Percentiles rank a stretch among this genome's conserved stretches.
Evolutionary conservation across 1,140 invertebrate genomes (phyloP).

Genomic region (Tetranychus cinnabarinus): DNA sequence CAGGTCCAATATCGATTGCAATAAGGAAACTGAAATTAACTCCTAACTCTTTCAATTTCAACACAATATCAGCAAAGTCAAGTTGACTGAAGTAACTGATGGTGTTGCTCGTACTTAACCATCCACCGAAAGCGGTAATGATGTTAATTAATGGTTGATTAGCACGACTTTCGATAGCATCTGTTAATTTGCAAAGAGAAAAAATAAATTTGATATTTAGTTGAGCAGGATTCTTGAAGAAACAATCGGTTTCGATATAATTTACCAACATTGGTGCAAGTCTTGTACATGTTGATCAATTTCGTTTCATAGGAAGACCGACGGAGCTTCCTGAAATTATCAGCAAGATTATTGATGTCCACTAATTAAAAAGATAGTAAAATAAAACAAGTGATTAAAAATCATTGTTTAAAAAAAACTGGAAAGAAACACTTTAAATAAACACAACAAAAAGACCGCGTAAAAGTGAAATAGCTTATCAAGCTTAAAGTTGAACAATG

Average conservation of each 20-base stretch:
- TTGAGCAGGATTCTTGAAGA: background rate
- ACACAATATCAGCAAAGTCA: background rate
- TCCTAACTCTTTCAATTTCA: background rate
- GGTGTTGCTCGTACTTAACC: background rate
- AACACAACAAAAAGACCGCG: too few relatives aligned
- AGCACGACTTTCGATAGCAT: background rate
- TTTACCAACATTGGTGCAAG: background rate
- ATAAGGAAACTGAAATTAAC: background rate
- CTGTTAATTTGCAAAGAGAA: background rate
- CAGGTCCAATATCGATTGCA: constrained; percentile 38
- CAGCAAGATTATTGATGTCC: background rate
- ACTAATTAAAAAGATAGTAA: background rate
- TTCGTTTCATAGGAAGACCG: background rate
- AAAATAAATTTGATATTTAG: background rate
- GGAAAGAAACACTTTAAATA: too few relatives aligned
- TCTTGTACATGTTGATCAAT: background rate
- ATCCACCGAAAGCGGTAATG: background rate
- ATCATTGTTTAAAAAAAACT: too few relatives aligned
- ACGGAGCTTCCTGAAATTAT: background rate
- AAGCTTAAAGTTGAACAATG: too few relatives aligned
- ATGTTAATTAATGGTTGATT: background rate
- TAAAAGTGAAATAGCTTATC: too few relatives aligned
- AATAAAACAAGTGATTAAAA: too few relatives aligned
- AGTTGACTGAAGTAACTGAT: background rate
- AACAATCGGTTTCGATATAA: background rate